Evolutionary conservation across 2,888 invertebrate genomes (phyloP).

Genomic region (Strigamia transsilvanica): DNA sequence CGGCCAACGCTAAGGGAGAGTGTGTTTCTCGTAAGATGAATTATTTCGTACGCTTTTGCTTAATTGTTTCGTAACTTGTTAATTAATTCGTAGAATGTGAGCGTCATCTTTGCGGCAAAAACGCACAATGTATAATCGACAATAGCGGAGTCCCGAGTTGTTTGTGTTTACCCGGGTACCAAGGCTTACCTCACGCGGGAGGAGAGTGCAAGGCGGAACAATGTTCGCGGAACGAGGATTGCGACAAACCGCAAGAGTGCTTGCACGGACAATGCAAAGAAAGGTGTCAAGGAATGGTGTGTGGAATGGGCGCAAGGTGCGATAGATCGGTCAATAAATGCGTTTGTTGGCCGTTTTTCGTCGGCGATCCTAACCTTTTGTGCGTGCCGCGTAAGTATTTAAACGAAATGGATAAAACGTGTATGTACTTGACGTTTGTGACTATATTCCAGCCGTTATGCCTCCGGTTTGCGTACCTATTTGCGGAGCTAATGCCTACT

Average conservation of each 20-base stretch:
- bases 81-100: conserved; percentile 59
- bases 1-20: conserved; percentile 79
- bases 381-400: conserved; percentile 87
- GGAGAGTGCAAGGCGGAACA: conserved; percentile 71
- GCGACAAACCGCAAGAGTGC: conserved; percentile 67
- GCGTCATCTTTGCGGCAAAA: conserved; percentile 61
- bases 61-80: background rate
- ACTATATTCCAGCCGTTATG: conserved; percentile 71
- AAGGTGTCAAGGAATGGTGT: conserved; percentile 84
- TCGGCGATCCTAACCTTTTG: conserved; percentile 86
- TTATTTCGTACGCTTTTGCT: background rate
- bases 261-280: conserved; percentile 88
- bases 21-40: conserved; percentile 77
- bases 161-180: conserved; percentile 84
- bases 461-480: conserved; percentile 80
- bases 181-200: conserved; percentile 91
- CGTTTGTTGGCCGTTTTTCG: conserved; percentile 84
- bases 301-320: conserved; percentile 88
- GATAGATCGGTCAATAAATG: conserved; percentile 82
- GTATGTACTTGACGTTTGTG: background rate
- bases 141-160: conserved; percentile 82
- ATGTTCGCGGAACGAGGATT: conserved; percentile 57
- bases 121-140: conserved; percentile 75
- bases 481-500: conserved; percentile 85
- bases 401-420: background rate